Conservation (phyloP, 1,140 invertebrate genomes). For the Plectus sambesii region DNA sequence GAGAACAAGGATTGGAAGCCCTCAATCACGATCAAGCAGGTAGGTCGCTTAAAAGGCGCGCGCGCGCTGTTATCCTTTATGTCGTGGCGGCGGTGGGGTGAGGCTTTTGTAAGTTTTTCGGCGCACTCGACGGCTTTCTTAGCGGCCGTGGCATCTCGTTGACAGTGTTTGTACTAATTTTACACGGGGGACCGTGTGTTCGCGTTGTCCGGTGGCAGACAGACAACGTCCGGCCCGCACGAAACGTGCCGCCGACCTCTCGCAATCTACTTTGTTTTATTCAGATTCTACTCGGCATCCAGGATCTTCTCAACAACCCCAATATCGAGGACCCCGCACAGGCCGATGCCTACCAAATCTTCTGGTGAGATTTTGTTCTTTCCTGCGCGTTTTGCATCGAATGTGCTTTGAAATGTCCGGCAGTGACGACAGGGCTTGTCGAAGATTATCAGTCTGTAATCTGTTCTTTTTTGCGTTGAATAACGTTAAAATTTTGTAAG, state of each 20-base stretch:
- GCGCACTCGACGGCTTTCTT: too few relatives aligned
- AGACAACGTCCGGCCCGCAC: too few relatives aligned
- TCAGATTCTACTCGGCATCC: conserved; percentile 83
- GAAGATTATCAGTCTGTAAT: conserved; percentile 1
- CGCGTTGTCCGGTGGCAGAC: too few relatives aligned
- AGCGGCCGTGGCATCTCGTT: too few relatives aligned
- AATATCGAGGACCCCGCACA: conserved; percentile 99
- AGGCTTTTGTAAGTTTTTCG: too few relatives aligned
- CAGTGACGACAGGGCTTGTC: too few relatives aligned
- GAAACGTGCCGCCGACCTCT: too few relatives aligned
- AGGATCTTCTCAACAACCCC: conserved; percentile 94
- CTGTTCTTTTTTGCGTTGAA: conserved; percentile 1
- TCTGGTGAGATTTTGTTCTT: conserved; percentile 50
- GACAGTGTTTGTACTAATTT: too few relatives aligned
- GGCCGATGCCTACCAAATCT: conserved; percentile 98
- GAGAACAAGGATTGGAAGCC: conserved; percentile 99
- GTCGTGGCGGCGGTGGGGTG: too few relatives aligned
- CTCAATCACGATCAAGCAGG: conserved; percentile 96
- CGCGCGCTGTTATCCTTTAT: too few relatives aligned
- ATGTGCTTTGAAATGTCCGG: conserved; percentile 15
- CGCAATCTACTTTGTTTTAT: conserved; percentile 16
- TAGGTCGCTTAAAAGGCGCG: too few relatives aligned
- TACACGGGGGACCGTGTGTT: too few relatives aligned
- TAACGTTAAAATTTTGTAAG: conserved; percentile 15
- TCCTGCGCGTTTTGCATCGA: conserved; percentile 45